These are phyloP conservation scores for Trisateles emortualis DNA, from an alignment of 2,888 invertebrate species.

Conservation along the genomic window DNA sequence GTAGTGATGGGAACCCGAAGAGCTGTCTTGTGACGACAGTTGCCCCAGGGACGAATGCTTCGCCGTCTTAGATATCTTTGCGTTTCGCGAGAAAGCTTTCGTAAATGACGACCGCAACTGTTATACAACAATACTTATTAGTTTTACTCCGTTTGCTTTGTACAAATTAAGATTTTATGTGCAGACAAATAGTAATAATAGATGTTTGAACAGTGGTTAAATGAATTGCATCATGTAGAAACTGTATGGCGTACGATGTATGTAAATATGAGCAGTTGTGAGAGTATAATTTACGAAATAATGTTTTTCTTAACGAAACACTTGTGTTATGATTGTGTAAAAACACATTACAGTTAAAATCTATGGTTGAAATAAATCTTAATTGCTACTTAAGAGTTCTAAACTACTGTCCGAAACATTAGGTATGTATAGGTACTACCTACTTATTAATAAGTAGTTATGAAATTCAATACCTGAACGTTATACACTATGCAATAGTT, in stretches of 20 bases:
- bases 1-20: conserved; percentile 81
- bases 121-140: conserved; percentile 47
- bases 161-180: conserved; percentile 16
- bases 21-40: conserved; percentile 84
- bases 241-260: conserved; percentile 7
- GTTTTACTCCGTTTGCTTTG: conserved; percentile 23
- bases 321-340: conserved; percentile 30
- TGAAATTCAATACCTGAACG: too few species aligned
- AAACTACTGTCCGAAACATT: conserved; percentile 4
- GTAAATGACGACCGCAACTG: conserved; percentile 98
- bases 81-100: conserved; percentile 97
- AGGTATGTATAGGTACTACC: too few species aligned
- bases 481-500: too few species aligned
- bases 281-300: conserved; percentile 16
- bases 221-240: conserved; percentile 9
- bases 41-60: conserved; percentile 85
- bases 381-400: conserved; percentile 16
- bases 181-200: conserved; percentile 9
- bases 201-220: conserved; percentile 9
- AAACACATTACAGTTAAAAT: conserved; percentile 15
- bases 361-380: conserved; percentile 5
- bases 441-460: too few species aligned
- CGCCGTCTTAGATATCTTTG: conserved; percentile 91
- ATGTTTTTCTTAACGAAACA: conserved; percentile 24
- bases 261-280: conserved; percentile 9